phyloP scores from a whole-genome alignment of 2,113 vertebrate species.

The Empidonax alnorum region DNA sequence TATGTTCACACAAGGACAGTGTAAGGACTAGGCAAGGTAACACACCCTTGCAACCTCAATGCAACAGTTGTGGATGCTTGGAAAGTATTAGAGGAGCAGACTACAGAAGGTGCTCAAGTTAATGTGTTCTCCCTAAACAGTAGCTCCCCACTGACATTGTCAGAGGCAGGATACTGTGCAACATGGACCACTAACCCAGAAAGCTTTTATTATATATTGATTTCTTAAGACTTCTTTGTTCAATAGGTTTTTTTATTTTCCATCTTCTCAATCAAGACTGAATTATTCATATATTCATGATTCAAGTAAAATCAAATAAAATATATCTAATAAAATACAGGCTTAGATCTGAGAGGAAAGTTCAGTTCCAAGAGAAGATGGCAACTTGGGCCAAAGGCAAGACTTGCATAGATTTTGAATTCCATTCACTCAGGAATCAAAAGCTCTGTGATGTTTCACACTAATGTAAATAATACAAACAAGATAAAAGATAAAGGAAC shows the following conservation, averaged over 20 bases:
- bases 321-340: not conserved
- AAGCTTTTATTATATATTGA: not conserved
- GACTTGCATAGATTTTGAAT: not conserved
- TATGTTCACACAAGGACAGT: not conserved
- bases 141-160: not conserved
- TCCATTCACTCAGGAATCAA: not conserved
- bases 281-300: not conserved
- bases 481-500: not conserved
- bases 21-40: not conserved
- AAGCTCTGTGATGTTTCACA: not conserved
- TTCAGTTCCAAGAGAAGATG: not conserved
- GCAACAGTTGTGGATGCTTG: not conserved
- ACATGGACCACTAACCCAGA: not conserved
- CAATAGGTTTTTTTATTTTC: not conserved
- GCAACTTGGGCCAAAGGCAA: not conserved
- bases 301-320: not conserved
- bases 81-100: not conserved
- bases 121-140: not conserved
- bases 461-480: not conserved
- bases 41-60: not conserved
- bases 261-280: not conserved
- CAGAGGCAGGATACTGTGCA: not conserved
- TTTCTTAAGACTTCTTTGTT: not conserved
- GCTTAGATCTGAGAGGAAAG: not conserved
- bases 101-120: not conserved